Evolutionary conservation across 2,113 vertebrate species (phyloP).

Genomic region (Ceyx cyanopectus): DNA sequence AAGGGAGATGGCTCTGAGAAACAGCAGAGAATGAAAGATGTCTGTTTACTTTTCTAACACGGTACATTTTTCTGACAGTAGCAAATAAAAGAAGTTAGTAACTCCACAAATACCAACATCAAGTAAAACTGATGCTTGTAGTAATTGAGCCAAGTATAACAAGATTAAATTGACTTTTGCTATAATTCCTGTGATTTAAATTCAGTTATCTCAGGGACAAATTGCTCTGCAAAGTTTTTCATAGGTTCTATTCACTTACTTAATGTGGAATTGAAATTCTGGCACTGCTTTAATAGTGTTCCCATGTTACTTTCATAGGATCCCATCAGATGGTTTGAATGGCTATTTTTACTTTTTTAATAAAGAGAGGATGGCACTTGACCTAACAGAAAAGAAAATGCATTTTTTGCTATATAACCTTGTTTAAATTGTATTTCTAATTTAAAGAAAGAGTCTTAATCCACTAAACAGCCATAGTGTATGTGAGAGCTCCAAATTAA

Average conservation of each 20-base stretch:
- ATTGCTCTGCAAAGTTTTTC: conserved; percentile 7
- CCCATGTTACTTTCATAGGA: background rate
- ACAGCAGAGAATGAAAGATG: background rate
- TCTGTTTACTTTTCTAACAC: background rate
- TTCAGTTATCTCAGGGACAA: background rate
- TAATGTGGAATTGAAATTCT: background rate
- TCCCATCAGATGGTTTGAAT: background rate
- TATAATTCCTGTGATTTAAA: conserved; percentile 29
- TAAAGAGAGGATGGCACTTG: background rate
- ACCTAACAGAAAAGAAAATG: conserved; percentile 1
- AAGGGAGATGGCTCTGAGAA: background rate
- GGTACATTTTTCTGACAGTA: background rate
- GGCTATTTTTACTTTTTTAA: conserved; percentile 23
- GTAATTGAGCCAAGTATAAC: conserved; percentile 14
- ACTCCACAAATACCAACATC: background rate
- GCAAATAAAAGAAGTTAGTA: background rate
- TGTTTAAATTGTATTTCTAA: background rate
- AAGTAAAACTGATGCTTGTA: background rate
- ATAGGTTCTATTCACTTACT: background rate
- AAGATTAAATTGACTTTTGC: conserved; percentile 32
- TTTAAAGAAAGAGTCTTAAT: background rate
- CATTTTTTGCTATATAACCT: background rate
- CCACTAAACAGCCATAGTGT: fast-evolving
- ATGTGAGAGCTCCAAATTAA: background rate
- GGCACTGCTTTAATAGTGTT: background rate